A percentile compares a stretch with the other conserved stretches of the same genome.
These are phyloP conservation scores for Epizoanthus illoricatus DNA, from an alignment of 92 coral and sea anemone genomes.

Conservation along the genomic window DNA sequence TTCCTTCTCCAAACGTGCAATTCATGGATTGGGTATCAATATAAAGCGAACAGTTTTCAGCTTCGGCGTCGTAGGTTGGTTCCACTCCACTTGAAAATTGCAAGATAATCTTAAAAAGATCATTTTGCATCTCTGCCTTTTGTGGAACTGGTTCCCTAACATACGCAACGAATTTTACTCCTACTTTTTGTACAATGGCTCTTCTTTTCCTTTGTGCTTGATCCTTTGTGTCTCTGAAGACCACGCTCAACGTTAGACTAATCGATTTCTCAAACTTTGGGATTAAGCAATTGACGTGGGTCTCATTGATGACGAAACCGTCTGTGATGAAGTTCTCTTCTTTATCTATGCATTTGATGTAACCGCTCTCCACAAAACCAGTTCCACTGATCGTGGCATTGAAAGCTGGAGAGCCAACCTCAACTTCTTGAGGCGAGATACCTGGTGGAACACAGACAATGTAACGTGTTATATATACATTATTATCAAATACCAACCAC, in stretches of 20 bases:
- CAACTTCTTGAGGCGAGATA: constrained; percentile 4
- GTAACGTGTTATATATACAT: no score
- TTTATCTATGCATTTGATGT: not conserved
- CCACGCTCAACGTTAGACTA: not conserved
- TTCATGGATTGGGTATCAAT: constrained; percentile 19
- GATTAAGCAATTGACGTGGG: constrained; percentile 45
- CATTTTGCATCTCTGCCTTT: constrained; percentile 17
- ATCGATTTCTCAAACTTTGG: constrained; percentile 32
- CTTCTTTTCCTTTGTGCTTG: not conserved
- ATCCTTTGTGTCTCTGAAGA: not conserved
- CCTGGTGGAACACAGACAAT: not conserved
- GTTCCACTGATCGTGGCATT: constrained; percentile 26
- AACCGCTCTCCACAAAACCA: constrained; percentile 28
- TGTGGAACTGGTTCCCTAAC: not conserved
- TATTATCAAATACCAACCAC: no score
- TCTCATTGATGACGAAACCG: constrained; percentile 27
- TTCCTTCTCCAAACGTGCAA: constrained; percentile 36
- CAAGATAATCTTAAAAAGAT: constrained; percentile 6
- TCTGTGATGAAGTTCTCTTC: not conserved
- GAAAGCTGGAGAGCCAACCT: not conserved
- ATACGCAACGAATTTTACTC: constrained; percentile 8
- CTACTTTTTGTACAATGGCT: not conserved
- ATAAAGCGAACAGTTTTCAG: constrained; percentile 25
- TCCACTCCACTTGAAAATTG: not conserved
- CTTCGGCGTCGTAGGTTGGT: not conserved